Evolutionary conservation across 1,140 invertebrate genomes (phyloP).

Genomic region (Papilio glaucus): DNA sequence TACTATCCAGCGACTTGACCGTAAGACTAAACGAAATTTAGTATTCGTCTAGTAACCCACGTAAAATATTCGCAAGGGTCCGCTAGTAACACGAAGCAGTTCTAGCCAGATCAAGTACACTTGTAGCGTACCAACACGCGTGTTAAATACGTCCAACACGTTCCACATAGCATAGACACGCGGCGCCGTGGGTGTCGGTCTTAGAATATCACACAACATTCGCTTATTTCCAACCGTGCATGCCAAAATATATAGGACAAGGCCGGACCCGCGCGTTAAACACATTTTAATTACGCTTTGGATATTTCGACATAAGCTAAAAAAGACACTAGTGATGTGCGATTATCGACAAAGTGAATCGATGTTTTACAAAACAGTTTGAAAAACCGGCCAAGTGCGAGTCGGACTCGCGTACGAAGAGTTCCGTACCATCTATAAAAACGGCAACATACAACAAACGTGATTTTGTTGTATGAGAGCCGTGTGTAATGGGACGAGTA

Average conservation of each 20-base stretch:
- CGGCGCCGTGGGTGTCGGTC: conserved; percentile 10
- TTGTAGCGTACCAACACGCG: conserved; percentile 1
- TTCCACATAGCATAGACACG: not conserved
- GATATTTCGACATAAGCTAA: conserved; percentile 14
- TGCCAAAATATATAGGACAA: conserved; percentile 34
- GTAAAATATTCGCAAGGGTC: not conserved
- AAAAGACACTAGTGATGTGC: not conserved
- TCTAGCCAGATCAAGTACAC: not conserved
- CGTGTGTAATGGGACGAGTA: no score
- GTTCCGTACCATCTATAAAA: no score
- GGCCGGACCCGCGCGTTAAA: not conserved
- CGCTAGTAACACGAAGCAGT: not conserved
- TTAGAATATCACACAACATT: conserved; percentile 17
- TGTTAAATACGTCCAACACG: not conserved
- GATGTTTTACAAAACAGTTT: no score
- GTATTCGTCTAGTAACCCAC: not conserved
- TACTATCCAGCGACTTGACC: not conserved
- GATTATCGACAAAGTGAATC: not conserved
- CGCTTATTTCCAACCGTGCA: conserved; percentile 26
- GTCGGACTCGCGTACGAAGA: no score
- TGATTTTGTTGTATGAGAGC: no score
- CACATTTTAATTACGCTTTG: conserved; percentile 17
- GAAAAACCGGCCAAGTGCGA: no score
- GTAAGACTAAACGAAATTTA: not conserved
- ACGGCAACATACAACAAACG: no score